Evolutionary conservation across 1,140 invertebrate species (phyloP), one percentile per base, ranked within the genome.

Genomic region (Dryas iulia): DNA sequence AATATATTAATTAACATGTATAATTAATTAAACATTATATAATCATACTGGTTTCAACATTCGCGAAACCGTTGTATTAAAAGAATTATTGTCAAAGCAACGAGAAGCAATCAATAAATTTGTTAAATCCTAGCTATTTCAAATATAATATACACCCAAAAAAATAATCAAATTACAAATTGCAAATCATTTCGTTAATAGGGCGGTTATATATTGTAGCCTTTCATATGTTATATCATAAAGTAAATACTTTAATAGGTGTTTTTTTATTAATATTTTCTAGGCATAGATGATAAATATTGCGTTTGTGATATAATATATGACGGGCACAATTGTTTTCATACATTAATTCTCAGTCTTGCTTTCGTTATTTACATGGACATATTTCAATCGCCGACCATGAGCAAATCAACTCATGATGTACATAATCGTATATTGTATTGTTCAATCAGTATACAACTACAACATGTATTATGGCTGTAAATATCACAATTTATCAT

Each of bases 291-390:
- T n/a, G 3, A 21, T 47, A 47, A 28, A 28, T 47, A 35, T 25
- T 24, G 24, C 1, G 2, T 35, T 56, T 61, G 47, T 56, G 54
- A 69, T 58, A 62, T 64, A 58, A 69, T 69, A 54, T 33, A 60
- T 63, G 61, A 57, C 66, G 18, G 64, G n/a, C 24, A 12, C 33
- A 76, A 74, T n/a, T 70, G 66, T 71, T 72, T 74, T 76, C 76
- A 81, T 70, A 72, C 62, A 77, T 72, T 71, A 75, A 76, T 69
- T 78, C 74, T 89, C 87, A 89, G 87, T 89, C 87, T 89, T 89
- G 79, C 85, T 78, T 78, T 84, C 69, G 74, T 82, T 86, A 86
- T 84, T 72, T 87, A 89, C 84, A 87, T 84, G 84, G 83, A 87
- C 84, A 79, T 67, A 77, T 54, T 61, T 52, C 39, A 47, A 66